Evolutionary conservation across 2,113 vertebrate species (phyloP).

Genomic region (Acanthisitta chloris): DNA sequence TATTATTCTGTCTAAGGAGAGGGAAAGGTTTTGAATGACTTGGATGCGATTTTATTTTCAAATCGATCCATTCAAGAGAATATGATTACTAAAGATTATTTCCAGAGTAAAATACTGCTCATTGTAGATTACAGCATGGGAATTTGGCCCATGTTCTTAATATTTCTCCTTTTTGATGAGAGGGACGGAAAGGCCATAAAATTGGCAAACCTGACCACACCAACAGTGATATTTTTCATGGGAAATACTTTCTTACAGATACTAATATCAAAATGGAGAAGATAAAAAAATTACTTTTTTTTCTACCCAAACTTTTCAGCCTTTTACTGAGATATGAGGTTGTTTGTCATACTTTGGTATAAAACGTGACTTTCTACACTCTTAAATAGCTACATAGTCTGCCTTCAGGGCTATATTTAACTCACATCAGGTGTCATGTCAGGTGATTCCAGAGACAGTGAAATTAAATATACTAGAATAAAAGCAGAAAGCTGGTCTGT

Average conservation of each 20-base stretch:
- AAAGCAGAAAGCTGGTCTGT: background rate
- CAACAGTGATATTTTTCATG: background rate
- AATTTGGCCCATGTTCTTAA: background rate
- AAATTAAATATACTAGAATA: background rate
- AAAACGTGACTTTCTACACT: background rate
- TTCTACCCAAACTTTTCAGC: background rate
- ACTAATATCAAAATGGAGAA: background rate
- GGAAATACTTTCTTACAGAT: background rate
- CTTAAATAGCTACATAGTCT: background rate
- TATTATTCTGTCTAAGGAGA: background rate
- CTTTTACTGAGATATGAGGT: background rate
- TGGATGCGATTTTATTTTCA: background rate
- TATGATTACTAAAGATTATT: background rate
- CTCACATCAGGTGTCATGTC: background rate
- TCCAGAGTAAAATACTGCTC: background rate
- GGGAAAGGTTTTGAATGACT: background rate
- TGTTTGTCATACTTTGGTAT: background rate
- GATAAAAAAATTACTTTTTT: background rate
- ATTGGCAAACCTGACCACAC: background rate
- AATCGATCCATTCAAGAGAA: background rate
- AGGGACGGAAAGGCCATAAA: background rate
- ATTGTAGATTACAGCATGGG: background rate
- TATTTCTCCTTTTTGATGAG: background rate
- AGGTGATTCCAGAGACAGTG: background rate
- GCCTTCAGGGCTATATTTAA: background rate